These are phyloP conservation scores for Cryptomyrus ogoouensis DNA, from an alignment of 2,113 vertebrate genomes.

Conservation along the genomic window DNA sequence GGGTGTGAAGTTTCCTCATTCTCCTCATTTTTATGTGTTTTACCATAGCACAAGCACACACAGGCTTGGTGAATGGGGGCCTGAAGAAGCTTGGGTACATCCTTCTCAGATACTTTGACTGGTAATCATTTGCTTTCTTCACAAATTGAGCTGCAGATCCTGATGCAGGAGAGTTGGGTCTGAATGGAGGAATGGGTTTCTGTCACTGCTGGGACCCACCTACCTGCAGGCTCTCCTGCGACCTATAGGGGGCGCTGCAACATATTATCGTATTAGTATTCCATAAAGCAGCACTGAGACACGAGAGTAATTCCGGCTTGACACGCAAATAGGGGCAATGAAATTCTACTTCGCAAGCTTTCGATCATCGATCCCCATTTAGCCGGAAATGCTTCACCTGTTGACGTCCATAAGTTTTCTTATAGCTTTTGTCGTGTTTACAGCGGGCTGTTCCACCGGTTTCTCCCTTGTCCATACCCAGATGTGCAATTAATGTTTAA, in stretches of 20 bases:
- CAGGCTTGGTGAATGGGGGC: background rate
- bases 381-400: background rate
- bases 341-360: background rate
- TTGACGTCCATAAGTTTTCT: background rate
- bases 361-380: background rate
- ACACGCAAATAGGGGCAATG: background rate
- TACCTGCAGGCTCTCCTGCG: background rate
- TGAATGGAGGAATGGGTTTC: background rate
- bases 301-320: background rate
- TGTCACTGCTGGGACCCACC: background rate
- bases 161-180: background rate
- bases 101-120: background rate
- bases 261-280: background rate
- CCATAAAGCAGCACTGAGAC: background rate
- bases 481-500: constrained; percentile 1
- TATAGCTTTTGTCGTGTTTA: background rate
- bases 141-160: background rate
- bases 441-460: background rate
- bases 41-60: background rate
- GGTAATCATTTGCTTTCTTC: background rate
- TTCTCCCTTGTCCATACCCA: background rate
- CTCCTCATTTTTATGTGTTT: background rate
- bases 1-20: background rate
- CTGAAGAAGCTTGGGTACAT: background rate
- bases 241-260: background rate